phyloP scores from a whole-genome alignment of 2,797 vertebrate genomes.

The Pseudochaenichthys georgianus region DNA sequence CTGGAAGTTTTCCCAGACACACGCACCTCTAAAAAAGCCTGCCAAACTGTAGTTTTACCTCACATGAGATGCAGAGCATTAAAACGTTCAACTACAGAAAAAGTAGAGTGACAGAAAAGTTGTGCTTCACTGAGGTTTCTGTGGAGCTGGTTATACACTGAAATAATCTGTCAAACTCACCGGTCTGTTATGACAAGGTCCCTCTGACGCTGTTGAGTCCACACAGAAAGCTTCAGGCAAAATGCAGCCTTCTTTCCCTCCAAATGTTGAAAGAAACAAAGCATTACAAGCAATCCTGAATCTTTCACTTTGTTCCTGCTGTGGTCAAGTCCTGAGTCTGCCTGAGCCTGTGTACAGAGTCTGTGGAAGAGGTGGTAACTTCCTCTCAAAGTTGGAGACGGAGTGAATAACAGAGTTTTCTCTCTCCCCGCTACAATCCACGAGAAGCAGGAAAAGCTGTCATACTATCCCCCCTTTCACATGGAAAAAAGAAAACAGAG shows the following conservation, averaged over 20 bases:
- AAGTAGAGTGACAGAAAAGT: slow-evolving; percentile 25
- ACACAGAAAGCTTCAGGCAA: slow-evolving; percentile 43
- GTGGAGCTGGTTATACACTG: slow-evolving; percentile 18
- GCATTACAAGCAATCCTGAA: slow-evolving; percentile 57
- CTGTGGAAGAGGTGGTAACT: slow-evolving; percentile 82
- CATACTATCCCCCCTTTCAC: slow-evolving; percentile 75
- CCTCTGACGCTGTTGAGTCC: slow-evolving; percentile 48
- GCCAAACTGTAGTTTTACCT: slow-evolving; percentile 23
- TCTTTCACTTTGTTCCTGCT: slow-evolving; percentile 64
- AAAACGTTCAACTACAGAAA: not conserved
- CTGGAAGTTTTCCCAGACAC: slow-evolving; percentile 39
- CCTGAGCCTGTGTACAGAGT: slow-evolving; percentile 52
- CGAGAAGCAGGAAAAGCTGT: slow-evolving; percentile 81
- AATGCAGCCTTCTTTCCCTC: slow-evolving; percentile 53
- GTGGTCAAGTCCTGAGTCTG: slow-evolving; percentile 64
- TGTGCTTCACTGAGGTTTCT: slow-evolving; percentile 29
- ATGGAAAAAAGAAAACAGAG: slow-evolving; percentile 70
- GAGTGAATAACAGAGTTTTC: slow-evolving; percentile 77
- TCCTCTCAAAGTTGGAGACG: slow-evolving; percentile 78
- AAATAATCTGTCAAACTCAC: slow-evolving; percentile 74
- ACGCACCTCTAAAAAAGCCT: slow-evolving; percentile 29
- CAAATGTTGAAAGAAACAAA: slow-evolving; percentile 39
- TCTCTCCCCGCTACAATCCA: slow-evolving; percentile 71
- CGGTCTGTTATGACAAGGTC: slow-evolving; percentile 54
- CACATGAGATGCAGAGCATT: slow-evolving; percentile 9